Conservation (phyloP, 1,140 invertebrate species). For the Macrobrachium nipponense region DNA sequence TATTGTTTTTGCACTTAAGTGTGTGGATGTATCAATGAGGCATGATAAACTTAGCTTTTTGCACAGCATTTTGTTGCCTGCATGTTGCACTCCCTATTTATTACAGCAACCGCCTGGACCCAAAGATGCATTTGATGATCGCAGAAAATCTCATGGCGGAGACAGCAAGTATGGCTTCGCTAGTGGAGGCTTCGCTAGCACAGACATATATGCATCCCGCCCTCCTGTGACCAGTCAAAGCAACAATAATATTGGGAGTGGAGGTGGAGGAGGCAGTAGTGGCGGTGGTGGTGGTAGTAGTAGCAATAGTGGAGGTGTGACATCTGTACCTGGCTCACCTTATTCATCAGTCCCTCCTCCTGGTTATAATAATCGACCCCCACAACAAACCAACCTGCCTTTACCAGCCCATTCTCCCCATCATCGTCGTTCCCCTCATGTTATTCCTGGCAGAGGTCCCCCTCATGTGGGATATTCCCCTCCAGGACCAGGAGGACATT, state of each 20-base stretch:
- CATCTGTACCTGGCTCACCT: conserved; percentile 47
- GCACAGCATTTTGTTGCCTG: conserved; percentile 34
- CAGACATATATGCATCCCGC: conserved; percentile 60
- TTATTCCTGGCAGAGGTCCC: conserved; percentile 56
- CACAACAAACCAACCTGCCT: conserved; percentile 55
- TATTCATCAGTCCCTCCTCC: conserved; percentile 47
- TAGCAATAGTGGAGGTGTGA: conserved; percentile 30
- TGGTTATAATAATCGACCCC: conserved; percentile 48
- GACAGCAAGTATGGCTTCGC: conserved; percentile 77
- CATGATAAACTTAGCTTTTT: conserved; percentile 31
- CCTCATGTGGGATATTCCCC: conserved; percentile 47
- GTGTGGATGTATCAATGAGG: conserved; percentile 12
- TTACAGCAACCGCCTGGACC: conserved; percentile 46
- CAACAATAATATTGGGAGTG: too few species aligned
- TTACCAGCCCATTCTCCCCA: conserved; percentile 65
- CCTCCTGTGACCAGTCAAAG: conserved; percentile 25
- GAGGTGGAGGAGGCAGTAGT: background rate
- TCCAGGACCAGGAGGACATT: conserved; percentile 32
- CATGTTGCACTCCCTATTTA: conserved; percentile 47
- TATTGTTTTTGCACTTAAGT: conserved; percentile 37
- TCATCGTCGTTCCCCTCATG: conserved; percentile 56
- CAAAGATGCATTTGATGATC: conserved; percentile 54
- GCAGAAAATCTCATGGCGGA: conserved; percentile 70
- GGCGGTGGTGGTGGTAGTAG: conserved; percentile 11
- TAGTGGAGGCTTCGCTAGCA: conserved; percentile 65